Evolutionary conservation across 2,113 vertebrate species (phyloP), one percentile per base, ranked within the genome.

Genomic region (Corvus cornix): DNA sequence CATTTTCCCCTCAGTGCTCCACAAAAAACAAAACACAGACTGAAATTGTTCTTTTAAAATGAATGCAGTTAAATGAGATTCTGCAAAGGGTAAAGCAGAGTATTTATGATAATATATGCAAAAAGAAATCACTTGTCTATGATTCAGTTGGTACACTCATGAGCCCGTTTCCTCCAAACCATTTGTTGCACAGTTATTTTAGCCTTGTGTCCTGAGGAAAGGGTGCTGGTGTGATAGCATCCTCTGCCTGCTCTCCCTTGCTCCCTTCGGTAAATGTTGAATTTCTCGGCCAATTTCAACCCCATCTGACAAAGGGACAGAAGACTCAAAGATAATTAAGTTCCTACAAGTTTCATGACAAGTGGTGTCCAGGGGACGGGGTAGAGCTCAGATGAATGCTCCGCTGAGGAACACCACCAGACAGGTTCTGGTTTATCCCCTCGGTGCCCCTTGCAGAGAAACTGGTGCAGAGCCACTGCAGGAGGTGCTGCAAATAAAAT

Each of bases 51-150:
- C 63, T 69, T 94, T 92, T 56, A 31, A 93, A 75, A 86, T 49
- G 24, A 37, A 90, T 48, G 52, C 2, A 10, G 33, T 53, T 89
- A 92, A 94, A 93, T 87, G 93, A 83, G 72, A 44, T 91, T 53
- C 90, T 67, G 82, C 52, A 90, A 73, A n/a, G 53, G 56, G 74
- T 58, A 86, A 89, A 83, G 37, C 19, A 28, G 58, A 30, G 1
- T 91, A 53, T 87, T 97, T 95, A 48, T 64, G 87, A 24, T 94
- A 83, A 95, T 77, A 56, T 5, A 79, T 83, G 52, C 70, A 89
- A 96, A 96, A 94, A 95, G 62, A 85, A 94, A 95, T 90, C 55
- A 59, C 55, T 82, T 82, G 15, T 46, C 68, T 92, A 31, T 68
- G 56, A 72, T 95, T 89, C 93, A 92, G 77, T 93, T 92, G 49